Evolutionary conservation across 2,888 invertebrate genomes (phyloP), one percentile per base, ranked within the genome.

Genomic region (Scaeva pyrastri): DNA sequence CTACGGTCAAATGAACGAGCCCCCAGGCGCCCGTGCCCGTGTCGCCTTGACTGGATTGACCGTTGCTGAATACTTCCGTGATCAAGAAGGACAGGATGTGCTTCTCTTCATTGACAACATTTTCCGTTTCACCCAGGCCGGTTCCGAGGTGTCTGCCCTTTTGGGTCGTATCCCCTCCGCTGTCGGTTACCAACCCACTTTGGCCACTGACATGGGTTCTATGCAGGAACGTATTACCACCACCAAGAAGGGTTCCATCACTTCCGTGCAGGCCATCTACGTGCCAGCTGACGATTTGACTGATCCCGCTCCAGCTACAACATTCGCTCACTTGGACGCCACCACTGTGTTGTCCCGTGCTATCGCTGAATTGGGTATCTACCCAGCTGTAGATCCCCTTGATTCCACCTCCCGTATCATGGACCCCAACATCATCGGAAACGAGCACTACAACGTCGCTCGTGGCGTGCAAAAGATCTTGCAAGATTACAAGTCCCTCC

Each of bases 201-300:
- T 98, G 93, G 98, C 98, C 90, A 98, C 98, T 92, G 98, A 98
- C 94, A 98, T 98, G 98, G 98, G 98, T 88, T 95, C 96, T 91
- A 97, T 98, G 97, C 98, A 98, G 95, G 98, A 98, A 93, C 95
- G 98, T 93, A 98, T 98, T 93, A 98, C 98, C 88, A 98, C 98
- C 89, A 98, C 98, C 89, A 97, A 95, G 93, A 97, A 97, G 93
- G 98, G 98, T 89, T 98, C 98, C 90, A 98, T 98, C 91, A 98
- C 98, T 88, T 98, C 98, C 73, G 98, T 98, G 90, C 98, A 98
- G 93, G 98, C 98, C 89, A 97, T 98, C 92, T 98, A 98, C 90
- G 98, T 98, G 90, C 98, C 98, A 52, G 98, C 98, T 93, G 98
- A 98, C 92, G 98, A 98, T 93, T 96, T 98, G 94, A 98, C 98